phyloP scores from a whole-genome alignment of 2,888 invertebrate species.

The Leptinotarsa tumamoca region DNA sequence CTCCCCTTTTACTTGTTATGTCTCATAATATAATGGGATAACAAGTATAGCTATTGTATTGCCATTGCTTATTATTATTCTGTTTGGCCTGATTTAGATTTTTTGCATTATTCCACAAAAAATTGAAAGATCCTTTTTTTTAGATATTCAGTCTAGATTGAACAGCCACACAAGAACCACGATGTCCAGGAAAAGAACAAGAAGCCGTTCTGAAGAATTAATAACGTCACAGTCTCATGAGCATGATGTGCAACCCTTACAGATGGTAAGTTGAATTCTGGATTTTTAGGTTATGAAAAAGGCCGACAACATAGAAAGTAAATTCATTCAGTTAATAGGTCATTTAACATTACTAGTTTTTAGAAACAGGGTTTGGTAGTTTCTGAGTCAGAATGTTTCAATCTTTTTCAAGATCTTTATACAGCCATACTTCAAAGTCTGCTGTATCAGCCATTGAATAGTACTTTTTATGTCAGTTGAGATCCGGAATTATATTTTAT shows the following conservation, averaged over 20 bases:
- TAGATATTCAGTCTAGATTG: constrained; percentile 49
- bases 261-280: constrained; percentile 26
- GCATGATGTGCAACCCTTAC: constrained; percentile 31
- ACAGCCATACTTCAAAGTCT: too few species aligned
- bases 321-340: not conserved
- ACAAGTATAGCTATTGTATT: not conserved
- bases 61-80: not conserved
- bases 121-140: constrained; percentile 15
- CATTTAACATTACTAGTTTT: not conserved
- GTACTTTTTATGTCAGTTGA: too few species aligned
- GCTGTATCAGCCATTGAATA: too few species aligned
- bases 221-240: constrained; percentile 41
- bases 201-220: constrained; percentile 64
- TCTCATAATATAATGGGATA: constrained; percentile 26
- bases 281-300: constrained; percentile 12
- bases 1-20: too few species aligned
- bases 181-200: constrained; percentile 65
- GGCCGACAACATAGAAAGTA: not conserved
- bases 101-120: not conserved
- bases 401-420: too few species aligned
- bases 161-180: constrained; percentile 38
- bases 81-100: not conserved
- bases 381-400: too few species aligned
- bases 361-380: not conserved
- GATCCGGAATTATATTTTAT: too few species aligned